A percentile compares a stretch with the other conserved stretches of the same genome.
These are phyloP conservation scores for Phymatocera aterrima DNA, from an alignment of 2,888 invertebrate species.

Conservation along the genomic window DNA sequence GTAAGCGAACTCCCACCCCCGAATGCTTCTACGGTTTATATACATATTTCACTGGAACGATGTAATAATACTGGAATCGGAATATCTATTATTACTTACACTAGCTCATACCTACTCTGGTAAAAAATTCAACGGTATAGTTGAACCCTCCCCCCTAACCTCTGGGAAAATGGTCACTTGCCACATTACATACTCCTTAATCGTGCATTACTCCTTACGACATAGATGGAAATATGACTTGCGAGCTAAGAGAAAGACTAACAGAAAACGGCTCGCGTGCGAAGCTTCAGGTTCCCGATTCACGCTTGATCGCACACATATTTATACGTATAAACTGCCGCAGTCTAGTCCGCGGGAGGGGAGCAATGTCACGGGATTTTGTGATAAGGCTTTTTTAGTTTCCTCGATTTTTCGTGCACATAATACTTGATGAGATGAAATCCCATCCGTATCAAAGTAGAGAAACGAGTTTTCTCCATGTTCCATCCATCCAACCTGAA, in stretches of 20 bases:
- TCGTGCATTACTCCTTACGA: background rate
- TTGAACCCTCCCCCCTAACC: background rate
- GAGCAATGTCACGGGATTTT: background rate
- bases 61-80: slow-evolving; percentile 28
- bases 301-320: background rate
- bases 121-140: slow-evolving; percentile 20
- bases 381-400: slow-evolving; percentile 25
- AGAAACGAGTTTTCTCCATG: slow-evolving; percentile 14
- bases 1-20: slow-evolving; percentile 52
- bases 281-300: background rate
- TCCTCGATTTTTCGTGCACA: background rate
- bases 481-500: background rate
- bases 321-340: background rate
- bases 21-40: background rate
- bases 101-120: no score
- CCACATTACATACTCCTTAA: background rate
- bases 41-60: background rate
- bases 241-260: background rate
- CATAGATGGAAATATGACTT: background rate
- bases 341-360: background rate
- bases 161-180: slow-evolving; percentile 12
- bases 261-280: background rate
- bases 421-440: background rate
- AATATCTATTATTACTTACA: slow-evolving; percentile 20
- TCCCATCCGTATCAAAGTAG: slow-evolving; percentile 10